Percentiles rank a stretch among this genome's conserved stretches.
phyloP scores from a whole-genome alignment of 2,888 invertebrate species.

The Leptinotarsa rubiginosa region DNA sequence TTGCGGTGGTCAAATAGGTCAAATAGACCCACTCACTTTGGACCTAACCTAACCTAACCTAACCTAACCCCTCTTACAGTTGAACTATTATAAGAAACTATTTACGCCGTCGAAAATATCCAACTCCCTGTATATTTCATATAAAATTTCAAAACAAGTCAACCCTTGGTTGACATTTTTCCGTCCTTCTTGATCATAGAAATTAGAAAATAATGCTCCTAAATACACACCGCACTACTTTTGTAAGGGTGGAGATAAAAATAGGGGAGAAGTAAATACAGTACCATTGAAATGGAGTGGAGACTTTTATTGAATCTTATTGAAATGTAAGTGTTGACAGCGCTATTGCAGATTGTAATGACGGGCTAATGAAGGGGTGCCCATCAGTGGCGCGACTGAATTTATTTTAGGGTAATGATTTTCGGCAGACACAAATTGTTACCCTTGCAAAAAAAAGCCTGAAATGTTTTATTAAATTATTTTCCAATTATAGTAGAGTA shows the following conservation, averaged over 20 bases:
- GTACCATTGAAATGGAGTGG: conserved; percentile 33
- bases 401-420: background rate
- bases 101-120: too few relatives aligned
- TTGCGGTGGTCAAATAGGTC: too few relatives aligned
- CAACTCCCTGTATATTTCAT: background rate
- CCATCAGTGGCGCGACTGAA: conserved; percentile 28
- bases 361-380: conserved; percentile 64
- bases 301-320: conserved; percentile 62
- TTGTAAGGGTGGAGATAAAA: conserved; percentile 30
- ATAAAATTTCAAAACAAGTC: background rate
- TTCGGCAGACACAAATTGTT: too few relatives aligned
- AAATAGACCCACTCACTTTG: too few relatives aligned
- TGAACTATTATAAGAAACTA: too few relatives aligned
- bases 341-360: conserved; percentile 58
- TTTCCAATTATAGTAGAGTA: too few relatives aligned
- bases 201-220: conserved; percentile 38
- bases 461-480: too few relatives aligned
- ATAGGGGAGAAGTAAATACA: conserved; percentile 29
- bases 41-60: too few relatives aligned
- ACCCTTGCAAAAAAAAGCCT: too few relatives aligned
- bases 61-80: too few relatives aligned
- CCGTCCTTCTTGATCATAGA: conserved; percentile 37
- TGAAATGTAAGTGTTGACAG: conserved; percentile 64
- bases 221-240: conserved; percentile 31
- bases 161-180: conserved; percentile 13